Base-by-base conservation (phyloP, 2,113 vertebrate genomes). In the Glaucidium brasilianum region DNA sequence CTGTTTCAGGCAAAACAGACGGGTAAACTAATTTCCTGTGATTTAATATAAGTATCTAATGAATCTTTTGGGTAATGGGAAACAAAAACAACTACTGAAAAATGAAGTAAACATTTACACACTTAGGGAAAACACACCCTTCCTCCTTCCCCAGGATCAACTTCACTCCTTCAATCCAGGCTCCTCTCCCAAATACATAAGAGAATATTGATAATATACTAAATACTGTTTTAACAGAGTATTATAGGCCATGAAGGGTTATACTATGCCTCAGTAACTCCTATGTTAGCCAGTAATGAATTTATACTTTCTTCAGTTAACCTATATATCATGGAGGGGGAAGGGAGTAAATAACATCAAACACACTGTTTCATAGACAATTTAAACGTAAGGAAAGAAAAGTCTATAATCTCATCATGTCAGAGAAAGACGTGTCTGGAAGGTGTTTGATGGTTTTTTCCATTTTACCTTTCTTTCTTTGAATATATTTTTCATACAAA, bases 1-100 rank as follows among this genome's bases (percentile, higher is more conserved):
- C 11, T 25, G 1, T 56, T 0, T 0, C 17, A 69, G 35, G 12
- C 14, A 69, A 81, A 88, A 45, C 12, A 72, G 32, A 41, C 10
- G 39, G 16, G 19, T 18, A 74, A 82, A 78, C 25, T 56, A 91
- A 41, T 41, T 53, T 68, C 19, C 11, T 80, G 34, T 4, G 5
- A 27, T 25, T 34, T 39, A 69, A 45, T 39, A 50, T 37, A 72
- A 62, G 58, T 49, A 45, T 25, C 4, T 67, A 72, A 32, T 56
- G n/a, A 76, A 4, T 62, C 9, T 63, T 87, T 50, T 5, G 21
- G 5, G 6, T 86, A 45, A 6, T 21, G 5, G 11, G 15, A 75
- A 91, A 75, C 3, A 91, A 60, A 88, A 55, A 4, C 4, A 41
- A 29, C 5, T 74, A 35, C 4, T 45, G 8, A 50, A 45, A 37